A percentile compares a stretch with the other conserved stretches of the same genome.
These are phyloP conservation scores for Osedax frankpressi DNA, from an alignment of 2,888 invertebrate species.

Conservation along the genomic window DNA sequence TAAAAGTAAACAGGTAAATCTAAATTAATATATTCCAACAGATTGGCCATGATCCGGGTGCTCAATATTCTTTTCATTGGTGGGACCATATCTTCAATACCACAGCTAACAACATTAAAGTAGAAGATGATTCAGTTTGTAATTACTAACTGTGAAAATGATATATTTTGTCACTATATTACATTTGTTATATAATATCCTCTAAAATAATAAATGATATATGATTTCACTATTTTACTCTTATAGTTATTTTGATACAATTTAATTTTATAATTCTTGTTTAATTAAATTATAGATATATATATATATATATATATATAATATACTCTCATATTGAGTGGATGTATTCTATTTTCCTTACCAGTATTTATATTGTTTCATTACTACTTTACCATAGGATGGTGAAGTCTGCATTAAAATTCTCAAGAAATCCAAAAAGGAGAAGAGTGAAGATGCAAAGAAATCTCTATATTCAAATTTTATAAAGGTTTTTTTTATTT, in stretches of 20 bases:
- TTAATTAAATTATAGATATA: no score
- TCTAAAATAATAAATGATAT: no score
- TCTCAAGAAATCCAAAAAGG: not conserved
- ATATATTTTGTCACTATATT: not conserved
- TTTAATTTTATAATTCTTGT: no score
- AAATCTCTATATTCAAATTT: conserved; percentile 20
- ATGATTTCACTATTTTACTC: no score
- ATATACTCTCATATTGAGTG: no score
- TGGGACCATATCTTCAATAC: conserved; percentile 68
- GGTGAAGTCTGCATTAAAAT: not conserved
- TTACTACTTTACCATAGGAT: not conserved
- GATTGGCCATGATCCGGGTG: conserved; percentile 62
- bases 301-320: no score
- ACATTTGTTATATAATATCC: not conserved
- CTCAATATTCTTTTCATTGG: conserved; percentile 70
- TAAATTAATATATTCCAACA: no score
- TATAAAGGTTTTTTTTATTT: conserved; percentile 15
- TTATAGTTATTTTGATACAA: no score
- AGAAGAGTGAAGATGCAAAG: conserved; percentile 10
- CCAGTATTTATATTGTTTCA: no score
- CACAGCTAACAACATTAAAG: conserved; percentile 57
- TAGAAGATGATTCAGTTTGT: conserved; percentile 22
- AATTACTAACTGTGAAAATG: not conserved
- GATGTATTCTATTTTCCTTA: no score
- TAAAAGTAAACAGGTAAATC: no score